phyloP scores from a whole-genome alignment of 2,113 vertebrate genomes.

The Macrotis lagotis region DNA sequence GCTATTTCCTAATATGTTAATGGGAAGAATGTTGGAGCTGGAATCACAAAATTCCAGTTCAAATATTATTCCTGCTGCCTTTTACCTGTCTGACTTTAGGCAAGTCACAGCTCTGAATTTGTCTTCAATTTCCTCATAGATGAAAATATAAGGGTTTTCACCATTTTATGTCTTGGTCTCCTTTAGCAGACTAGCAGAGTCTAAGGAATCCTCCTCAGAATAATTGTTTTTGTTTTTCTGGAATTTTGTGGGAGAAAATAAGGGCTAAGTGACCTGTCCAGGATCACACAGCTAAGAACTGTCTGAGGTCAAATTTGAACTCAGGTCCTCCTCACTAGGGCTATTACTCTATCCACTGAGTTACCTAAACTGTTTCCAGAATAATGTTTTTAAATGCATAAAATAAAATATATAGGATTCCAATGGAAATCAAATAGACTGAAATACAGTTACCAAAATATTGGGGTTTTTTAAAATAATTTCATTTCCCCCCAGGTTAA shows the following conservation, averaged over 20 bases:
- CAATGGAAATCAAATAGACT: not conserved
- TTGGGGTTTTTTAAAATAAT: not conserved
- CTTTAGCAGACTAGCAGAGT: not conserved
- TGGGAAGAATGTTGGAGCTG: not conserved
- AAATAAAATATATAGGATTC: not conserved
- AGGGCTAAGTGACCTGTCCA: not conserved
- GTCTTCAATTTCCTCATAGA: not conserved
- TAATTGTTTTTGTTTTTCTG: not conserved
- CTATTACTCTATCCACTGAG: not conserved
- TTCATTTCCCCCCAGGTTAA: not conserved
- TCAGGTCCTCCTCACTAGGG: not conserved
- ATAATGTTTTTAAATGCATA: not conserved
- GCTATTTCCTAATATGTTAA: not conserved
- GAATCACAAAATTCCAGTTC: not conserved
- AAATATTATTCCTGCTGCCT: not conserved
- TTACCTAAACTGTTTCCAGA: not conserved
- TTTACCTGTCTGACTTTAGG: not conserved
- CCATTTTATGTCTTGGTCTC: not conserved
- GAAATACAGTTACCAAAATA: not conserved
- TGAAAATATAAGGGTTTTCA: not conserved
- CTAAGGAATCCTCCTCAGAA: not conserved
- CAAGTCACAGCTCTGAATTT: not conserved
- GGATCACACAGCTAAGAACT: not conserved
- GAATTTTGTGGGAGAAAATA: not conserved
- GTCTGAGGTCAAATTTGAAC: not conserved